Evolutionary conservation across 2,797 vertebrate species (phyloP), one percentile per base, ranked within the genome.

Genomic region (Sandelia bainsii): DNA sequence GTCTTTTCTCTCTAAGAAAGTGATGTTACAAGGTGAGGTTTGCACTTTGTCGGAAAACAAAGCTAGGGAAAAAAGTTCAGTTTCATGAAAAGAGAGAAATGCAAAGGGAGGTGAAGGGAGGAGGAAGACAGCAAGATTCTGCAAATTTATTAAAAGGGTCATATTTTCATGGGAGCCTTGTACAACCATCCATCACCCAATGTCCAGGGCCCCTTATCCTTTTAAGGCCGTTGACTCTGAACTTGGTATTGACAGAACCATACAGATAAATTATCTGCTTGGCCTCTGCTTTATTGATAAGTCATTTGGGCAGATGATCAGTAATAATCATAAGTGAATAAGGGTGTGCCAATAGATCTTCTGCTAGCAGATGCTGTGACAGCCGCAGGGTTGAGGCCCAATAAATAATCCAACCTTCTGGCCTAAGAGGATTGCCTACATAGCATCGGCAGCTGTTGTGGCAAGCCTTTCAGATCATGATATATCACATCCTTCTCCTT

Each of bases 281-380:
- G 83, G 90, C 93, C 92, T 85, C 86, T 79, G 64, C 86, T 90
- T 91, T 96, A 97, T 96, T 92, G 95, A 97, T 95, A 94, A 93
- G 89, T 87, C 82, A 92, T 93, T 94, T 92, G 90, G 81, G 91
- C 81, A 91, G 95, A 95, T 95, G 93, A 96, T 95, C 95, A 92
- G 93, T 94, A 96, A 96, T 96, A 95, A 96, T 95, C 94, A 91
- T 94, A 95, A 95, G 95, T 95, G 94, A 95, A 93, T 93, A 94
- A 91, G 87, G 90, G 85, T 54, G 63, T 78, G 89, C 62, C 74
- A 29, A 89, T 92, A 88, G 78, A 88, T 95, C 94, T 93, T 85
- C 79, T 4, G 9, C 44, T 49, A 65, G 75, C 53, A 89, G 85
- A 87, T 77, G 66, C 7, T 67, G 75, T 85, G 91, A 90, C 92